Base-by-base conservation (phyloP, 2,797 vertebrate species). In the Novumbra hubbsi region DNA sequence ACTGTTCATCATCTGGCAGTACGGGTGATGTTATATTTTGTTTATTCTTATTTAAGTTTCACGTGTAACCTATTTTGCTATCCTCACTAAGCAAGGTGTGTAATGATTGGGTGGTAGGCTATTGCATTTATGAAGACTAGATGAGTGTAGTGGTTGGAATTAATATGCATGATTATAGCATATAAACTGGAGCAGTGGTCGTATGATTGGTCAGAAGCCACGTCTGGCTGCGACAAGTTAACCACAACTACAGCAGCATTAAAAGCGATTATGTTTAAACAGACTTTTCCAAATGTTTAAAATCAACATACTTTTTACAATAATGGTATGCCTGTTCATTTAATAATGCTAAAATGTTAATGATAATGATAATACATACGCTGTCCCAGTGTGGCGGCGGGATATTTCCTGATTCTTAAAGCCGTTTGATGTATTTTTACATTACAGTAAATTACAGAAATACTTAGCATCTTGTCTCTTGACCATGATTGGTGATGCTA, bases 381-480 rank as follows among this genome's bases (percentile, higher is more conserved):
- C 38, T 63, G 62, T 63, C 49, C 21, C 76, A 85, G 41, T 45
- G 68, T 86, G 78, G 11, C n/a, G 34, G 70, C 81, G 85, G 84
- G 80, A 81, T 89, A 11, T 32, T 88, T 87, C 89, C 74, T 89
- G 85, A 84, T 83, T 90, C 86, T 85, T 85, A 74, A 86, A 89
- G 88, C 90, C 88, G 87, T 89, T 88, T 90, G 88, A 85, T 89
- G 88, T 90, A 88, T 90, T 89, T 86, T 82, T 90, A 81, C 84
- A 65, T 88, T 90, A 80, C 87, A 90, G 87, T 85, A 89, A 88
- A 90, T 91, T 90, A 88, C 74, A 32, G 74, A 50, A 79, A 77
- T 72, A 85, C 81, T 79, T 65, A 80, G 73, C 73, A 85, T 82
- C 83, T 78, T 9, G 21, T 83, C 73, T 79, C 80, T 78, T 86